Base-by-base conservation (phyloP, 2,888 invertebrate species). In the Coecobrya sp. region DNA sequence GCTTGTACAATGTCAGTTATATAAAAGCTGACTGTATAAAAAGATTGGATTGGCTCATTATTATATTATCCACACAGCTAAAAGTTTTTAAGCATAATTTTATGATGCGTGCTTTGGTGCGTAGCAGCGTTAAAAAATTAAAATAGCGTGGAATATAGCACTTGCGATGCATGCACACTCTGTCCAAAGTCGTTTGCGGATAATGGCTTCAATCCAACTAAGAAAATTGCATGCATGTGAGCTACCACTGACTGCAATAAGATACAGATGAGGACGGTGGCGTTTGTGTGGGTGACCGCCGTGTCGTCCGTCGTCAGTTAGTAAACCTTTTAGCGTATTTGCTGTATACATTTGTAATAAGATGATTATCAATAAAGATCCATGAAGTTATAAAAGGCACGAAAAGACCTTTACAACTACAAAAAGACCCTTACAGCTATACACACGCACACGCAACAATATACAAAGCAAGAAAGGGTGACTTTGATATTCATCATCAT, bases 271-370 rank as follows among this genome's bases (percentile, higher is more conserved):
- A 16, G 52, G 52, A 52, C 52, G 11, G 11, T 59, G 7, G 19
- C n/a, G 42, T 70, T 19, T 70, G 70, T 70, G 73, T 73, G 73
- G 73, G 73, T 73, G 73, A 73, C 45, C 73, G 45, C 45, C 36
- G 30, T 36, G 70, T 16, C 36, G 59, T 62, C 59, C 19, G 11
- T 16, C 27, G 2, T 65, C 7, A 7, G 25, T 11, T 27, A 45
- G 10, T 16, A 5, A 36, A n/a, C 68, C 16, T 16, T n/a, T 68
- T 68, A 11, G 16, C 65, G 3, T 2, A 65, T 27, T 36, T 68
- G 16, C 68, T n/a, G 13, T 5, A 68, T 8, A 19, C 4, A 59
- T 59, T 45, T 1, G 2, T 73, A n/a, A 49, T 49, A 3, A 49
- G 1, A 49, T 49, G 49, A 49, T 49, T 13, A 73, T 22, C n/a